Base-by-base conservation (phyloP, 1,140 invertebrate species). In the Brachionus calyciflorus region DNA sequence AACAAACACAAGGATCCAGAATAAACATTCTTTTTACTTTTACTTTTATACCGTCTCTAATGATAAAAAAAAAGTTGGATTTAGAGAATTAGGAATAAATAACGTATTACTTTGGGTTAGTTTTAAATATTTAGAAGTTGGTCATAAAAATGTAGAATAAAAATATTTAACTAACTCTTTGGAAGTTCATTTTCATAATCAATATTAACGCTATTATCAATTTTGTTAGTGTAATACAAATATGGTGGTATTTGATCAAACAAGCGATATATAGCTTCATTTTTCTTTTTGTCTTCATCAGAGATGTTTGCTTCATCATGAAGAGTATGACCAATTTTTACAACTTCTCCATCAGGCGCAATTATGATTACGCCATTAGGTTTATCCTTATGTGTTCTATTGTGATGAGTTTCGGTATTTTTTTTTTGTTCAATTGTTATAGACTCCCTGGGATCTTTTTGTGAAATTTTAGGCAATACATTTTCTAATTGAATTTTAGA, bases 231-330 rank as follows among this genome's bases (percentile, higher is more conserved):
- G 10, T 65, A 65, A n/a, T 65, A 65, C 33, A 65, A 44, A 65
- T 65, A 65, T 14, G 60, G 60, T n/a, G 60, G 60, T 24, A 65
- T 65, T 65, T 65, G 21, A 37, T 65, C 60, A 44, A 65, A 65
- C n/a, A 65, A 46, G 1, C 60, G 33, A 28, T 65, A 65, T 10
- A 65, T 7, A 44, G 40, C 28, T 3, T 65, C 60, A 21, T 65
- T 44, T 44, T 65, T 65, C 24, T 65, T 65, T 65, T 65, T 65
- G 3, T 44, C 40, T 17, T 65, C 24, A 44, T 12, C n/a, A 44
- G 0, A 37, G 9, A 5, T 65, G 6, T 12, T 21, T 19, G 41
- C 21, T 6, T 65, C 60, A 19, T 65, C 60, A 26, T 24, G 17
- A 10, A 65, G 10, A 14, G 60, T 19, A 44, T 65, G 41, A 24